Evolutionary conservation across 2,797 vertebrate species (phyloP).

Genomic region (Echeneis naucrates): DNA sequence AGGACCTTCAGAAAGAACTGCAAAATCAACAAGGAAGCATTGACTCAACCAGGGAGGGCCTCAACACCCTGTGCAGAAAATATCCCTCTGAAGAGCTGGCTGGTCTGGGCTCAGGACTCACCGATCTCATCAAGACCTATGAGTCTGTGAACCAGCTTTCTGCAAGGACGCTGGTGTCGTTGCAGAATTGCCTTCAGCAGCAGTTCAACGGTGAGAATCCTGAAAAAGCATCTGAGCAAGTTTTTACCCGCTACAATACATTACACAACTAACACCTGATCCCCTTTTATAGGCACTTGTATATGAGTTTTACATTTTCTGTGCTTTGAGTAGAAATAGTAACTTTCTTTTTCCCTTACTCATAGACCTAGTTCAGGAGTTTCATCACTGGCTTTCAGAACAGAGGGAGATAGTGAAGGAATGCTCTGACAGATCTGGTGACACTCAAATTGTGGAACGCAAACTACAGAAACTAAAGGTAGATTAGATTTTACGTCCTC

Average conservation of each 20-base stretch:
- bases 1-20: slow-evolving; percentile 95
- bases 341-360: slow-evolving; percentile 29
- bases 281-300: background rate
- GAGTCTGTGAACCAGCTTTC: slow-evolving; percentile 92
- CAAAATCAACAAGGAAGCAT: slow-evolving; percentile 91
- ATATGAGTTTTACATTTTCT: background rate
- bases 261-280: background rate
- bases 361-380: slow-evolving; percentile 91
- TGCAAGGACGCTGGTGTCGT: slow-evolving; percentile 85
- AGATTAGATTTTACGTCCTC: background rate
- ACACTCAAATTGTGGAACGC: slow-evolving; percentile 90
- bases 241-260: background rate
- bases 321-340: background rate
- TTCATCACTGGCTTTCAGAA: slow-evolving; percentile 92
- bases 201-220: slow-evolving; percentile 89
- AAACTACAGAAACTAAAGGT: slow-evolving; percentile 96
- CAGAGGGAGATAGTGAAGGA: slow-evolving; percentile 89
- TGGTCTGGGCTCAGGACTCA: slow-evolving; percentile 88
- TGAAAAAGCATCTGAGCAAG: background rate
- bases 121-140: slow-evolving; percentile 91
- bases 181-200: slow-evolving; percentile 92
- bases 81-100: slow-evolving; percentile 92
- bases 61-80: slow-evolving; percentile 93
- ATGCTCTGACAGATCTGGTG: slow-evolving; percentile 91
- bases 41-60: slow-evolving; percentile 89